A percentile compares a stretch with the other conserved stretches of the same genome.
These are phyloP conservation scores for Mimumesa dahlbomi DNA, from an alignment of 2,888 invertebrate species.

Conservation along the genomic window DNA sequence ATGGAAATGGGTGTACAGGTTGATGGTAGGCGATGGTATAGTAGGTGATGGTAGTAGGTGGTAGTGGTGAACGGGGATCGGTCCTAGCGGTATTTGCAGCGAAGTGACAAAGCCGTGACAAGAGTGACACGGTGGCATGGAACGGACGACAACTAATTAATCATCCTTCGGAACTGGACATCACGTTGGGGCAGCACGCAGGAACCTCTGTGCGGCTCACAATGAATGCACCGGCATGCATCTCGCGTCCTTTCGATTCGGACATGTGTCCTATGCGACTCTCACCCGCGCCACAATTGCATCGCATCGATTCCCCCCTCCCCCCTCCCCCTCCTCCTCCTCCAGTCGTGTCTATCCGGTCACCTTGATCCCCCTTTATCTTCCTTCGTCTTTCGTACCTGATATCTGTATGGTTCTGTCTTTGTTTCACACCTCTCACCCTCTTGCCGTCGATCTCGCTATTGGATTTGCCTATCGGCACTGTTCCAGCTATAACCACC, in stretches of 20 bases:
- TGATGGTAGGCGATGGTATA: slow-evolving; percentile 29
- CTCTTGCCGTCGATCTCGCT: slow-evolving; percentile 45
- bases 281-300: slow-evolving; percentile 41
- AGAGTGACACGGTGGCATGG: slow-evolving; percentile 79
- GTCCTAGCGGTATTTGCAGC: slow-evolving; percentile 71
- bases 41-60: no score
- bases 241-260: slow-evolving; percentile 65
- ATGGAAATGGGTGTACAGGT: slow-evolving; percentile 7
- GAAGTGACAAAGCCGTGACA: slow-evolving; percentile 80
- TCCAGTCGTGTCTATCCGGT: background rate
- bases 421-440: slow-evolving; percentile 44
- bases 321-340: background rate
- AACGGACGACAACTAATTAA: slow-evolving; percentile 80
- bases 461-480: slow-evolving; percentile 69
- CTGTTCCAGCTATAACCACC: slow-evolving; percentile 56
- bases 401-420: slow-evolving; percentile 21
- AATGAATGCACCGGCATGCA: slow-evolving; percentile 75
- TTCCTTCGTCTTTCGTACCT: slow-evolving; percentile 48
- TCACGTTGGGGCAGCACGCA: slow-evolving; percentile 25
- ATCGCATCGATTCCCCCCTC: slow-evolving; percentile 22
- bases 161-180: slow-evolving; percentile 73
- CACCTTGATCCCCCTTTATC: background rate
- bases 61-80: no score
- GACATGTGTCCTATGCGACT: slow-evolving; percentile 48
- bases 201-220: slow-evolving; percentile 35